Percentiles rank a stretch among this genome's conserved stretches.
These are phyloP conservation scores for Cancer borealis DNA, from an alignment of 2,888 invertebrate genomes.

Conservation along the genomic window DNA sequence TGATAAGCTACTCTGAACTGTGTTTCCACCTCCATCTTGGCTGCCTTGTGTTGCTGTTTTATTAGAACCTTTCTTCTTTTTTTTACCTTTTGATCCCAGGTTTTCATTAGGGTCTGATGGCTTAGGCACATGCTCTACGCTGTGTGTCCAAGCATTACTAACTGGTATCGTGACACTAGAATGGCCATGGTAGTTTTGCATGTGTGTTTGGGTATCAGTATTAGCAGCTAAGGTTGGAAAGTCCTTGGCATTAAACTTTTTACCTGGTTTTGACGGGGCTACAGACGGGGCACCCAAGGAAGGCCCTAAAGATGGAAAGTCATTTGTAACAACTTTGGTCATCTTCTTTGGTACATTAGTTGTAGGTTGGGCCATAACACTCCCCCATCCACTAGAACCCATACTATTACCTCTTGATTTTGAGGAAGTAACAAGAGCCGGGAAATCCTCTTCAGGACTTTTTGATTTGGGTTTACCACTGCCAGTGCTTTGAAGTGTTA, in stretches of 20 bases:
- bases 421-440: slow-evolving; percentile 69
- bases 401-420: slow-evolving; percentile 47
- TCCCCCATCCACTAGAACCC: slow-evolving; percentile 62
- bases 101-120: slow-evolving; percentile 61
- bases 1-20: slow-evolving; percentile 32
- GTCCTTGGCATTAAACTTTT: slow-evolving; percentile 71
- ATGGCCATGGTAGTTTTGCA: slow-evolving; percentile 74
- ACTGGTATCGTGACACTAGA: slow-evolving; percentile 76
- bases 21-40: neutral
- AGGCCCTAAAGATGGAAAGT: slow-evolving; percentile 69
- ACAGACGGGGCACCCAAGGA: slow-evolving; percentile 59
- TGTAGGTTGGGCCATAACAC: neutral
- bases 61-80: slow-evolving; percentile 69
- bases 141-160: slow-evolving; percentile 74
- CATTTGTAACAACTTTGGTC: slow-evolving; percentile 63
- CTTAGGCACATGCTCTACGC: slow-evolving; percentile 71
- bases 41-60: slow-evolving; percentile 39
- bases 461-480: slow-evolving; percentile 59
- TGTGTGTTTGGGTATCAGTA: slow-evolving; percentile 61
- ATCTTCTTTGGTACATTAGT: slow-evolving; percentile 14
- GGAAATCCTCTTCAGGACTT: slow-evolving; percentile 71
- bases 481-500: slow-evolving; percentile 70
- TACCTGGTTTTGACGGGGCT: slow-evolving; percentile 65
- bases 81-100: slow-evolving; percentile 63
- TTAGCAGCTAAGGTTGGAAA: slow-evolving; percentile 76